Conservation (phyloP, 2,888 invertebrate species). For the Nomada fabriciana region DNA sequence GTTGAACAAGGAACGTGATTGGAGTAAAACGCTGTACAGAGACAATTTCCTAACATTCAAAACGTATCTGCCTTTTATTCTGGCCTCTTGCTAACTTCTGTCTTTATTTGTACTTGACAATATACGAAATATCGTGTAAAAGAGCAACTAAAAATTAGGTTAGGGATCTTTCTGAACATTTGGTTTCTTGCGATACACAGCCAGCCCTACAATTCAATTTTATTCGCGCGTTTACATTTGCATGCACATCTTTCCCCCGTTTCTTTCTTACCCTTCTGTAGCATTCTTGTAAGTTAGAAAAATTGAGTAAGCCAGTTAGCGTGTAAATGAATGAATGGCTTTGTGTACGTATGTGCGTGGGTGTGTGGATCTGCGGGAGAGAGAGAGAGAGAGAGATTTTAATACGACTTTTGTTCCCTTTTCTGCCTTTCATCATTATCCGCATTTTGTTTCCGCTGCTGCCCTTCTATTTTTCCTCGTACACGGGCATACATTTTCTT, state of each 20-base stretch:
- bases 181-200: slow-evolving; percentile 53
- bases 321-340: too few relatives aligned
- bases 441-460: neutral
- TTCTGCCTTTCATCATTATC: neutral
- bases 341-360: too few relatives aligned
- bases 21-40: slow-evolving; percentile 60
- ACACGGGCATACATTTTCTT: neutral
- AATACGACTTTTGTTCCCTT: neutral
- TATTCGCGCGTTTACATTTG: neutral
- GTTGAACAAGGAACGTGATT: slow-evolving; percentile 39
- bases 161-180: slow-evolving; percentile 61
- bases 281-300: too few relatives aligned
- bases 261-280: too few relatives aligned
- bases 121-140: slow-evolving; percentile 68
- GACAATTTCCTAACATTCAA: slow-evolving; percentile 66
- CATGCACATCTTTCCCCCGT: too few relatives aligned
- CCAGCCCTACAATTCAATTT: neutral
- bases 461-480: neutral
- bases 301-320: too few relatives aligned
- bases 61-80: slow-evolving; percentile 71
- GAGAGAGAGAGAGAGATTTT: too few relatives aligned
- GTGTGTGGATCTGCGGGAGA: too few relatives aligned
- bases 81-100: slow-evolving; percentile 69
- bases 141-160: slow-evolving; percentile 62
- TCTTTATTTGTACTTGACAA: slow-evolving; percentile 72